Evolutionary conservation across 1,140 invertebrate species (phyloP).

Genomic region (Melipona quadrifasciata): DNA sequence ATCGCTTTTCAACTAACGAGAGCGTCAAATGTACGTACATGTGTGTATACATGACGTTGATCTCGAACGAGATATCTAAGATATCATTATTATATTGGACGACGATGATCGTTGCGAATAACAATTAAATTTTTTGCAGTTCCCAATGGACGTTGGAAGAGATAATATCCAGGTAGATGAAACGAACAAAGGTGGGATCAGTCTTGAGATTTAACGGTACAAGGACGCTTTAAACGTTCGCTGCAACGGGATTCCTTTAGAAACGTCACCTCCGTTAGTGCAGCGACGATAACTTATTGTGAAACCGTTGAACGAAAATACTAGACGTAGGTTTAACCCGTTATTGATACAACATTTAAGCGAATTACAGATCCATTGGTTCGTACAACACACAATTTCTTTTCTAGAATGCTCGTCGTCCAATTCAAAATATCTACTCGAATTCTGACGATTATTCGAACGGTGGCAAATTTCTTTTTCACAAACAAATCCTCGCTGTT

Average conservation of each 20-base stretch:
- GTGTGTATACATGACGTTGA: neutral
- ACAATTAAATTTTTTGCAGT: neutral
- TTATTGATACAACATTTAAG: neutral
- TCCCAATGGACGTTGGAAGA: neutral
- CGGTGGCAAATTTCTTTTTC: neutral
- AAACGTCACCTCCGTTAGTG: neutral
- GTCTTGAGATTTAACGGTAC: constrained; percentile 29
- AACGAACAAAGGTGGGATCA: neutral
- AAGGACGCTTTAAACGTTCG: neutral
- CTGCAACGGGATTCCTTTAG: constrained; percentile 1
- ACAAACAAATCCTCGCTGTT: neutral
- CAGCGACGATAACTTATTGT: neutral
- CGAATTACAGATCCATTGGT: neutral
- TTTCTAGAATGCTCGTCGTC: neutral
- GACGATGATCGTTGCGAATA: neutral
- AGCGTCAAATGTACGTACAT: neutral
- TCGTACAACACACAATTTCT: neutral
- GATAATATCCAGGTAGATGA: neutral
- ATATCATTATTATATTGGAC: neutral
- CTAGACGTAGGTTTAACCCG: neutral
- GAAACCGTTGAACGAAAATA: neutral
- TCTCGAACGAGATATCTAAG: neutral
- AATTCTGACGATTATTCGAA: neutral
- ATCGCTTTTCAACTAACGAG: neutral
- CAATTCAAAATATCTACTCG: no score